Percentiles rank a stretch among this genome's conserved stretches.
Evolutionary conservation across 2,888 invertebrate genomes (phyloP).

Genomic region (Linnaemya vulpina): DNA sequence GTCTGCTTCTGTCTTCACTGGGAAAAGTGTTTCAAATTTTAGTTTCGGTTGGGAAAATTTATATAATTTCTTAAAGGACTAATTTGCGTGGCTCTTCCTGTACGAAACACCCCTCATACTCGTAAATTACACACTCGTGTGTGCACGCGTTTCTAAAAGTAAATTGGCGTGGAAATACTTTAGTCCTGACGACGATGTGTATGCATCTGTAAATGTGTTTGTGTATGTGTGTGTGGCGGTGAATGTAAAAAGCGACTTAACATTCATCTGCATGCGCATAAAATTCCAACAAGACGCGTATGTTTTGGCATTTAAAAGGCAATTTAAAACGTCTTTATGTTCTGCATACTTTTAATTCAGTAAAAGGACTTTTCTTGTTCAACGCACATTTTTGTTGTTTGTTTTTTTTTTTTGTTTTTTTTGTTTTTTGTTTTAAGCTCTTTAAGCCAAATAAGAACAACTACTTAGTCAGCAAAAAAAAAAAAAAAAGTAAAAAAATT

Average conservation of each 20-base stretch:
- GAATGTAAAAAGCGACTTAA: neutral
- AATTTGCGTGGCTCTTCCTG: too few species aligned
- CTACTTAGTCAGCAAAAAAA: neutral
- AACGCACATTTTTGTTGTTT: neutral
- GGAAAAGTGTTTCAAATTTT: too few species aligned
- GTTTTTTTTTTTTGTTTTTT: constrained; percentile 34
- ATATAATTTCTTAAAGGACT: too few species aligned
- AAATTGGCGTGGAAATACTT: constrained; percentile 11
- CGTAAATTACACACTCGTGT: neutral
- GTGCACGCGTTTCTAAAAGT: neutral
- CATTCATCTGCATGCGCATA: neutral
- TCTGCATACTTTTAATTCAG: constrained; percentile 16
- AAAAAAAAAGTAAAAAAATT: neutral
- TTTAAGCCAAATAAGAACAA: constrained; percentile 21
- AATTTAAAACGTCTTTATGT: constrained; percentile 68
- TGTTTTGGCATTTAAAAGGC: constrained; percentile 69
- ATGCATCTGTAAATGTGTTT: neutral
- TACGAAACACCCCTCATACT: constrained; percentile 15
- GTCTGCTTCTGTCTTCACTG: too few species aligned
- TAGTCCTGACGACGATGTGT: neutral
- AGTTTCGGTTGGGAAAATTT: too few species aligned
- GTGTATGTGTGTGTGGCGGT: neutral
- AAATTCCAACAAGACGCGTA: constrained; percentile 60
- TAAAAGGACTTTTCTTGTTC: constrained; percentile 19
- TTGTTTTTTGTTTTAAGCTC: constrained; percentile 2